Conservation (phyloP, 2,113 vertebrate genomes). For the Sardina pilchardus region DNA sequence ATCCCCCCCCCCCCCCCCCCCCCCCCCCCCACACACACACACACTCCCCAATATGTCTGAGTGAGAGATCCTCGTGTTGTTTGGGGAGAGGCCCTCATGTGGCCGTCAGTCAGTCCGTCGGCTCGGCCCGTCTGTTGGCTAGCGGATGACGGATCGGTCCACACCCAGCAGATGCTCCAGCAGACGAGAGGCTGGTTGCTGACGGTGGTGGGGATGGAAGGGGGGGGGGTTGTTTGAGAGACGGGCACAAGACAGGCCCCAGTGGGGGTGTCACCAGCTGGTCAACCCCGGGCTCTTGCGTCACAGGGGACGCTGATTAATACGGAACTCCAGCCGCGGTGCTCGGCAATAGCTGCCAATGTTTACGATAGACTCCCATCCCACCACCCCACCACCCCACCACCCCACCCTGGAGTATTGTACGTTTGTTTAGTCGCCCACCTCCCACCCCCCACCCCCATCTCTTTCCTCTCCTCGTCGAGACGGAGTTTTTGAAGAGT, state of each 20-base stretch:
- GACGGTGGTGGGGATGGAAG: neutral
- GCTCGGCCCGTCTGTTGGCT: neutral
- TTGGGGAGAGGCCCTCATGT: neutral
- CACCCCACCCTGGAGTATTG: neutral
- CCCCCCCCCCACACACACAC: too few relatives aligned
- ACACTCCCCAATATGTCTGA: neutral
- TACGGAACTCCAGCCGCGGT: conserved; percentile 5
- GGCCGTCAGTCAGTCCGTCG: neutral
- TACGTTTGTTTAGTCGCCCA: neutral
- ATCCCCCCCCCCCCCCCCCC: neutral
- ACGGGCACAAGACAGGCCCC: conserved; percentile 31
- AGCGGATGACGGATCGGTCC: neutral
- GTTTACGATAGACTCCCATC: neutral
- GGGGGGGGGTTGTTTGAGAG: conserved; percentile 26
- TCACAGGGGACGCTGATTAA: conserved; percentile 43
- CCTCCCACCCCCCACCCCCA: too few relatives aligned
- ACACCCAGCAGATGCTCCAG: neutral
- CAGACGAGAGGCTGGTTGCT: neutral
- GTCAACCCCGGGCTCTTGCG: conserved; percentile 17
- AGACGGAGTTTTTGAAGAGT: neutral
- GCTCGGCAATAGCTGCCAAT: neutral
- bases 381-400: too few relatives aligned
- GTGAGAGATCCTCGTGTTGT: neutral
- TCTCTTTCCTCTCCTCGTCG: neutral
- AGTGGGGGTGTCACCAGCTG: conserved; percentile 41